Evolutionary conservation across 2,113 vertebrate genomes (phyloP), one percentile per base, ranked within the genome.

Genomic region (Forbesichthys papilliferus): DNA sequence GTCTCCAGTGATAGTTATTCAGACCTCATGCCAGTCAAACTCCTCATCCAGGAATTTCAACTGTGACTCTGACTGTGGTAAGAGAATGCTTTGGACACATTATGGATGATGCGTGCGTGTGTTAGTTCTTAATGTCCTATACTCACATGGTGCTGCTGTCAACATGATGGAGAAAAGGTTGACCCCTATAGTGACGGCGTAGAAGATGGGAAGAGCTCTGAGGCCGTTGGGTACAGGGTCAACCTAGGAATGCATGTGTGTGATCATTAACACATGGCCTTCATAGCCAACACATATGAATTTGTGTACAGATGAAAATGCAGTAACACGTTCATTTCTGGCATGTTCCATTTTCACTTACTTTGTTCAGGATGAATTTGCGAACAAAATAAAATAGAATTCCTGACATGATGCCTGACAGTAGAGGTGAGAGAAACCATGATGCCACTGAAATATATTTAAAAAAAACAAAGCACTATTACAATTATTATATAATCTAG

Each of bases 111-210:
- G 48, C 33, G 48, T 42, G 57, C 53, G 36, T 42, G 16, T 20
- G 48, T 60, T 16, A 42, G 20, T 53, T 0, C 56, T 62, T 60
- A 20, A 48, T 8, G 55, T 1, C 3, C 53, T 6, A 8, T 82
- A 95, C 97, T 98, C 91, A 99, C 97, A 48, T 14, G 96, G 96
- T 0, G 95, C 94, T 59, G 97, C 97, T 1, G 94, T 96, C 61
- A 94, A 98, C 94, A 95, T 93, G 89, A 98, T 98, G 80, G 96
- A 98, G 90, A 98, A 98, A 42, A 98, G 89, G 87, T 99, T 99
- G 87, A 98, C 92, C 33, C 94, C 94, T 88, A 99, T 84, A 0
- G 96, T 98, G 74, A 95, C 93, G 61, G 92, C 97, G 9, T 99
- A 99, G 93, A 99, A 99, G 78, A 98, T 0, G 0, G 97, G 97